phyloP scores from a whole-genome alignment of 37 sponge, comb jelly and placozoan species.

The Chondrosia reniformis region DNA sequence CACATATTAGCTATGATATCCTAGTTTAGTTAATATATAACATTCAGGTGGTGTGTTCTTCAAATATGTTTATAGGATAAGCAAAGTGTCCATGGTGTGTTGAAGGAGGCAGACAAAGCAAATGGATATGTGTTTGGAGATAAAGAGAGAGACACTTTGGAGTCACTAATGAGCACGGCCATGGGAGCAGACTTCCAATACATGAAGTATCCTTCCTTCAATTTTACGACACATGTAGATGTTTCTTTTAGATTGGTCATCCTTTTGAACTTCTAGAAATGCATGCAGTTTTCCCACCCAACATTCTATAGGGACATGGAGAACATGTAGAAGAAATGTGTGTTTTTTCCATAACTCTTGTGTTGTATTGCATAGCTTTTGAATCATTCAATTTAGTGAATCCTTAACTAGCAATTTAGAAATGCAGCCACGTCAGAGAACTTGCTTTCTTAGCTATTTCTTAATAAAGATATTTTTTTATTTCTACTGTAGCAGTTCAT shows the following conservation, averaged over 20 bases:
- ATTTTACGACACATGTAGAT: too few species aligned
- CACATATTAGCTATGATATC: too few species aligned
- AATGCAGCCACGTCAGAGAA: not conserved
- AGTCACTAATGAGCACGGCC: conserved; percentile 40
- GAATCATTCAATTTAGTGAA: too few species aligned
- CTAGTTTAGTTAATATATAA: not conserved
- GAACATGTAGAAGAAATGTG: too few species aligned
- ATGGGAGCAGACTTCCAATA: conserved; percentile 71
- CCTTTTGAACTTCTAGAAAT: not conserved
- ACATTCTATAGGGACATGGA: too few species aligned
- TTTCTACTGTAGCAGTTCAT: too few species aligned
- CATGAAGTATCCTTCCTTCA: conserved; percentile 50
- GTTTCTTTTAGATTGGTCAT: not conserved
- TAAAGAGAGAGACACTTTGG: not conserved
- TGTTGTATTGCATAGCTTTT: too few species aligned
- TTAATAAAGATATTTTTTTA: too few species aligned
- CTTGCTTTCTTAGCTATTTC: not conserved
- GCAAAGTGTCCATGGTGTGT: conserved; percentile 67
- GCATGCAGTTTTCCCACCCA: too few species aligned
- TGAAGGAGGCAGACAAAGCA: conserved; percentile 88
- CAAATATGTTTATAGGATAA: conserved; percentile 76
- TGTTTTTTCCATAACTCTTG: too few species aligned
- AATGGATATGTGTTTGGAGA: conserved; percentile 74
- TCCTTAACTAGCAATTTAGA: not conserved
- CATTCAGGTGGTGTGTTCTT: not conserved